Base-by-base conservation (phyloP, 2,113 vertebrate species). In the Symphodus melops region DNA sequence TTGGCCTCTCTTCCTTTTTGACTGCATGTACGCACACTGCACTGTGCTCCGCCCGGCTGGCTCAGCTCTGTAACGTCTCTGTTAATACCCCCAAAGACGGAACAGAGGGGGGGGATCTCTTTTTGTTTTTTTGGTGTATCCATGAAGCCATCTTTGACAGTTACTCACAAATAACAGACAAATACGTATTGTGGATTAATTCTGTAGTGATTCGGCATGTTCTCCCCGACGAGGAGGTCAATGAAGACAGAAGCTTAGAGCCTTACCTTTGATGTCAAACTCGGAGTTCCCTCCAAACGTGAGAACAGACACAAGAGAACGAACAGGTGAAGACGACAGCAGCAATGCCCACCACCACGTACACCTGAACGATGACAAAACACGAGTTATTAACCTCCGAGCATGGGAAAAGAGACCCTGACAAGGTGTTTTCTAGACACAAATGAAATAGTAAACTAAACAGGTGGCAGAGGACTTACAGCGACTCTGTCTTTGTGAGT, bases 221-320 rank as follows among this genome's bases (percentile, higher is more conserved):
- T 53, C 21, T 63, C 12, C 19, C 28, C 23, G 19, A 12, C 42
- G 19, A 39, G 3, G 4, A 19, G 20, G 36, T 16, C 11, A 36
- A 0, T 28, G n/a, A 11, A 77, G 19, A 55, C 57, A 20, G 79
- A 52, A 72, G 52, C 9, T 13, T 14, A 25, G 28, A 33, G 68
- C 89, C 95, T 95, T 98, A 99, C 98, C 98, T 98, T 99, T 99
- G 94, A 99, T 97, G 87, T 97, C 98, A 92, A 99, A 99, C 89
- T 99, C 99, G 49, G 98, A 98, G 76, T 98, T 98, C 68, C 96
- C 96, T 86, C 97, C 97, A 88, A 98, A 97, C 89, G 97, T 99
- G 82, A 99, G 95, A 87, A 99, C 95, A 85, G 98, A 67, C 99
- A 90, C 94, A 99, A 97, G 79, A 98, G 93, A 65, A 99, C 94